Percentiles rank a stretch among this genome's conserved stretches.
Conservation (phyloP, 1,140 invertebrate genomes). For the Drosophila pectinifera region DNA sequence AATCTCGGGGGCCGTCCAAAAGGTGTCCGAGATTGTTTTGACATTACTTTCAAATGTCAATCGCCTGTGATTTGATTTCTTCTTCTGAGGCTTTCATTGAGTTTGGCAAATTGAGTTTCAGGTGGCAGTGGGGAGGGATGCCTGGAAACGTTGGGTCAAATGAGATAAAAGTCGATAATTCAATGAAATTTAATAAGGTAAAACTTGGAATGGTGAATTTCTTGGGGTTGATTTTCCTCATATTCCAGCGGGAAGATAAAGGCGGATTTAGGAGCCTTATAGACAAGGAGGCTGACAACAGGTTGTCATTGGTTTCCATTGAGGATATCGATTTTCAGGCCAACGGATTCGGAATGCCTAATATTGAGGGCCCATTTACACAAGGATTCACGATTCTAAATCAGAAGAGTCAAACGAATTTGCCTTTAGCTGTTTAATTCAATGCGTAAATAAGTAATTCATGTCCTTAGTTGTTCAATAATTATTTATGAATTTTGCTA, state of each 20-base stretch:
- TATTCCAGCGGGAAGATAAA: constrained; percentile 9
- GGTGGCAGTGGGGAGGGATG: constrained; percentile 20
- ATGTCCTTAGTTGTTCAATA: too few relatives aligned
- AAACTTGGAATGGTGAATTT: constrained; percentile 33
- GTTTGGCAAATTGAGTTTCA: constrained; percentile 73
- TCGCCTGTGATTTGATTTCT: constrained; percentile 66
- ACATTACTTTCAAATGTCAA: constrained; percentile 82
- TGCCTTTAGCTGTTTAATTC: too few relatives aligned
- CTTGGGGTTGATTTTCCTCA: constrained; percentile 38
- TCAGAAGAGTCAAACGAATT: too few relatives aligned
- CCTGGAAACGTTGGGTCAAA: constrained; percentile 62
- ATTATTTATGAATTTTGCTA: neutral
- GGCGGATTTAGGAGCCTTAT: constrained; percentile 22
- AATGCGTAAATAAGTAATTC: too few relatives aligned
- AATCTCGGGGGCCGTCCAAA: constrained; percentile 54
- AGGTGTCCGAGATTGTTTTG: constrained; percentile 79
- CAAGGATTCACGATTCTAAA: neutral
- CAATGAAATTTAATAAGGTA: constrained; percentile 80
- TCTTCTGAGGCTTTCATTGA: constrained; percentile 45
- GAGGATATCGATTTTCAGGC: constrained; percentile 56
- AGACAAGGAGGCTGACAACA: constrained; percentile 71
- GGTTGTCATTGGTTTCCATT: constrained; percentile 62
- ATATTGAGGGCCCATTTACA: constrained; percentile 9
- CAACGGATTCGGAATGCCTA: constrained; percentile 10
- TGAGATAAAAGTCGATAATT: constrained; percentile 78